Conservation (phyloP, 2,113 vertebrate species). For the Silurus asotus region DNA sequence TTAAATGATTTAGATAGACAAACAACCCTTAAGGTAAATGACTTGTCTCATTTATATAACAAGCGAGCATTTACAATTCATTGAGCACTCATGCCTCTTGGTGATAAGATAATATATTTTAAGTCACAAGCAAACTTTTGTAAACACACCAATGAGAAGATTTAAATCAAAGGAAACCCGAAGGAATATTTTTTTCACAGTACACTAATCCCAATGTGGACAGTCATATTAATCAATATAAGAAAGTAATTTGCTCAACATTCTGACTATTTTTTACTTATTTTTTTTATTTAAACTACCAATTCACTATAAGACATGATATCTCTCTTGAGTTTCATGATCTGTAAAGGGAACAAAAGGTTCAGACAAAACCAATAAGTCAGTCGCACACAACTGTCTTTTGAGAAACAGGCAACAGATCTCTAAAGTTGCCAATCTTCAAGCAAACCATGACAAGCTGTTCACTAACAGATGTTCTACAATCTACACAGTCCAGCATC, state of each 20-base stretch:
- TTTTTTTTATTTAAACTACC: background rate
- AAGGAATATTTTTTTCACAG: background rate
- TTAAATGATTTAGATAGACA: conserved; percentile 19
- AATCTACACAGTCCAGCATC: background rate
- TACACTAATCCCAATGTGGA: background rate
- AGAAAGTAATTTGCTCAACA: background rate
- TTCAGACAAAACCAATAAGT: conserved; percentile 4
- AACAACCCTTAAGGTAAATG: conserved; percentile 7
- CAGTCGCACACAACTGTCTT: background rate
- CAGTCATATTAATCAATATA: conserved; percentile 19
- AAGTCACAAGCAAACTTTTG: conserved; percentile 15
- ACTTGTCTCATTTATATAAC: conserved; percentile 31
- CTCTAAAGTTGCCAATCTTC: background rate
- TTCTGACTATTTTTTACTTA: background rate
- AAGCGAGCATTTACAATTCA: conserved; percentile 24
- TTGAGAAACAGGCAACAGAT: background rate
- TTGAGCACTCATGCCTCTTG: conserved; percentile 12
- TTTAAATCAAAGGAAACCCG: background rate
- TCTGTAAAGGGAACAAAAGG: background rate
- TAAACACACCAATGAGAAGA: background rate
- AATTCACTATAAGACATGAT: background rate
- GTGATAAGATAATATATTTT: conserved; percentile 1
- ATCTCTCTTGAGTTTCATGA: conserved; percentile 1
- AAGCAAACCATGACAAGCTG: background rate
- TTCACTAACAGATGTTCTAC: background rate